Conservation (phyloP, 2,888 invertebrate genomes). For the Crocallis elinguaria region DNA sequence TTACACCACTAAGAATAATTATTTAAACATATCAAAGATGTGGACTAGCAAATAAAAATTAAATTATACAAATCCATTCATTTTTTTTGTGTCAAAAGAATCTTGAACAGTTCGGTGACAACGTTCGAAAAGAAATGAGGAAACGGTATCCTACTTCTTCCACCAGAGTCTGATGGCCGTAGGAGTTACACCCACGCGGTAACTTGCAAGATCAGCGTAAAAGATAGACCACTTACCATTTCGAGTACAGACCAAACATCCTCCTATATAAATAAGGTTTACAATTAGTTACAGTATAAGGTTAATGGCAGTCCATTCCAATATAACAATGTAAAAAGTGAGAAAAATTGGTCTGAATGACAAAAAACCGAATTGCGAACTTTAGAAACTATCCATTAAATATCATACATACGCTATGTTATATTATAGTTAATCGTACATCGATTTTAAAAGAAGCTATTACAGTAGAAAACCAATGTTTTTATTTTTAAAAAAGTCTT, state of each 20-base stretch:
- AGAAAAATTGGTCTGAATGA: conserved; percentile 81
- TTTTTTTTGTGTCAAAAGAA: conserved; percentile 33
- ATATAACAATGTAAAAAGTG: conserved; percentile 74
- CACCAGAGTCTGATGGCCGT: background rate
- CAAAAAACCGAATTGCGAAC: conserved; percentile 63
- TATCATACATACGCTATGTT: conserved; percentile 55
- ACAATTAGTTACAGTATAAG: conserved; percentile 61
- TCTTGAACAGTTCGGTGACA: conserved; percentile 10
- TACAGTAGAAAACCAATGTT: conserved; percentile 74
- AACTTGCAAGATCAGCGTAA: background rate
- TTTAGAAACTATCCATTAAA: conserved; percentile 64
- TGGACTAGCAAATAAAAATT: conserved; percentile 83
- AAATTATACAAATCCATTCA: conserved; percentile 68
- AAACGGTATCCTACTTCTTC: background rate
- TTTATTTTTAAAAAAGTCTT: conserved; percentile 72
- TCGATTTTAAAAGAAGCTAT: conserved; percentile 77
- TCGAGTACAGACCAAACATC: conserved; percentile 8
- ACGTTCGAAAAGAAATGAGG: conserved; percentile 2
- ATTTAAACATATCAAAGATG: conserved; percentile 80
- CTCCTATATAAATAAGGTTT: conserved; percentile 25
- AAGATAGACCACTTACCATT: background rate
- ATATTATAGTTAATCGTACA: conserved; percentile 60
- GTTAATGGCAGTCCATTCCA: conserved; percentile 79
- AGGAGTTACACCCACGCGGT: background rate
- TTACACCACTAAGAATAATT: conserved; percentile 83